A percentile compares a stretch with the other conserved stretches of the same genome.
These are phyloP conservation scores for Triplophysa yarkandensis DNA, from an alignment of 2,797 vertebrate genomes.

Conservation along the genomic window DNA sequence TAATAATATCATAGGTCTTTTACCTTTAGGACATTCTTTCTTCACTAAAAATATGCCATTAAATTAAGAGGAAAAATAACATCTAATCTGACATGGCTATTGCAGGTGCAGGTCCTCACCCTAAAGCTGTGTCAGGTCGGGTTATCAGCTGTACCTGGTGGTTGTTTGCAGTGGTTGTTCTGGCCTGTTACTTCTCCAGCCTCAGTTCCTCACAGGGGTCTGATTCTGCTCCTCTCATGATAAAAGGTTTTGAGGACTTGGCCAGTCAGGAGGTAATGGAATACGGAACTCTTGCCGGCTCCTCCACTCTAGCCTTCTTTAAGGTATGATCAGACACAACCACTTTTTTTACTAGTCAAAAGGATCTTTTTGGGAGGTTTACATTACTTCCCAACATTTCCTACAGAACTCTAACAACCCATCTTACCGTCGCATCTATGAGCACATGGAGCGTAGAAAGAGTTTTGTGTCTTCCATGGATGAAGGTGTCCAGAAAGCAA, in stretches of 20 bases:
- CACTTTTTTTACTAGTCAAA: slow-evolving; percentile 6
- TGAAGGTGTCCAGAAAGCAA: slow-evolving; percentile 79
- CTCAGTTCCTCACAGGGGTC: slow-evolving; percentile 76
- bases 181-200: slow-evolving; percentile 86
- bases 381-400: neutral
- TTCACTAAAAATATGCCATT: no score
- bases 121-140: slow-evolving; percentile 81
- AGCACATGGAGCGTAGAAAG: slow-evolving; percentile 85
- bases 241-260: slow-evolving; percentile 87
- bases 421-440: slow-evolving; percentile 82
- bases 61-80: neutral
- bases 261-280: slow-evolving; percentile 83
- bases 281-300: slow-evolving; percentile 82
- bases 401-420: slow-evolving; percentile 85
- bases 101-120: slow-evolving; percentile 83
- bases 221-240: slow-evolving; percentile 70
- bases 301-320: slow-evolving; percentile 86
- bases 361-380: neutral
- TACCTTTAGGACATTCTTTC: no score
- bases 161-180: slow-evolving; percentile 82
- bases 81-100: slow-evolving; percentile 10
- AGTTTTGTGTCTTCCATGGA: slow-evolving; percentile 82
- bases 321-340: slow-evolving; percentile 71
- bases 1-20: no score
- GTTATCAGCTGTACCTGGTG: slow-evolving; percentile 86